Base-by-base conservation (phyloP, 2,797 vertebrate genomes). In the Hydrocynus forskahlii region DNA sequence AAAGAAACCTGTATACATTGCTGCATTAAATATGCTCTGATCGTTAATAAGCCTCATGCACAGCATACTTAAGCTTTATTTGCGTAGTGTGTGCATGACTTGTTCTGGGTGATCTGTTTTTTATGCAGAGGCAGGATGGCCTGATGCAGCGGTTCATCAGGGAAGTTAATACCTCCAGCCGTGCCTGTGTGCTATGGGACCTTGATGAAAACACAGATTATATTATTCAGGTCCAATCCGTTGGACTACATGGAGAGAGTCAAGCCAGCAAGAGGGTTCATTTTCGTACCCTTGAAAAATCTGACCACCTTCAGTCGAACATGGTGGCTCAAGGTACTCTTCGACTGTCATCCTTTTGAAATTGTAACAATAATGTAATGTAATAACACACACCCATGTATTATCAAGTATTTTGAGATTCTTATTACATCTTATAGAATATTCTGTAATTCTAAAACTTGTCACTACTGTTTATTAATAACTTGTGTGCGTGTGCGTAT, bases 141-240 rank as follows among this genome's bases (percentile, higher is more conserved):
- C 95, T 97, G 70, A 97, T 97, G 94, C 97, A 98, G 89, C 95
- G 97, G 81, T 97, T 96, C 88, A 99, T 99, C 91, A 92, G 97
- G 2, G 98, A 99, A 92, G 97, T 99, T 87, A 99, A 99, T 92
- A 98, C 97, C 7, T 97, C 97, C 71, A 99, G 96, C 77, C 94
- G 92, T 23, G 96, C 96, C 90, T 99, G 97, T 48, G 96, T 97
- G 82, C 94, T 99, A 57, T 99, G 98, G 97, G 97, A 98, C 87
- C 90, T 99, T 91, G 96, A 97, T 0, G 97, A 99, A 89, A 96
- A 98, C 86, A 97, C 96, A 0, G 96, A 98, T 89, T 99, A 99
- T 90, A 95, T 97, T 1, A 95, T 99, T 86, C 97, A 99, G 94
- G 97, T 99, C 83, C 96, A 98, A 92, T 97, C 96, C 9, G 95